A percentile compares a stretch with the other conserved stretches of the same genome.
Evolutionary conservation across 2,888 invertebrate genomes (phyloP).

Genomic region (Xestia xanthographa): DNA sequence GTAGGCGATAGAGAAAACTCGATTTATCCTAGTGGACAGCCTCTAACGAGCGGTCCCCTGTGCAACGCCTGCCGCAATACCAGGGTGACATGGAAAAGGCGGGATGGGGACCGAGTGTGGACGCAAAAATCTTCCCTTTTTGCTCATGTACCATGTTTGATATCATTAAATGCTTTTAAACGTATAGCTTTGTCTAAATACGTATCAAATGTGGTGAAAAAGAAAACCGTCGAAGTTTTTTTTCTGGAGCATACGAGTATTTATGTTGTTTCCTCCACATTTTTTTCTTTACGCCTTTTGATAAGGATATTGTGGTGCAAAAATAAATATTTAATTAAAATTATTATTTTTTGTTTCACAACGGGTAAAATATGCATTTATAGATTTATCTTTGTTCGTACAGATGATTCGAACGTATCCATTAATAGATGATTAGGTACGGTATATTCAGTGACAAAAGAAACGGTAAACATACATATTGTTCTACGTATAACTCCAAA

Average conservation of each 20-base stretch:
- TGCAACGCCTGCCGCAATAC: slow-evolving; percentile 75
- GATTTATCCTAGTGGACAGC: slow-evolving; percentile 80
- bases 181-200: neutral
- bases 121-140: slow-evolving; percentile 71
- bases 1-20: slow-evolving; percentile 75
- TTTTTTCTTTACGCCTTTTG: neutral
- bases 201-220: neutral
- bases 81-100: slow-evolving; percentile 83
- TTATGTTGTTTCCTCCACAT: neutral
- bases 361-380: neutral
- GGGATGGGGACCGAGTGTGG: slow-evolving; percentile 73
- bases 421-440: neutral
- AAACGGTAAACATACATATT: neutral
- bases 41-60: slow-evolving; percentile 77
- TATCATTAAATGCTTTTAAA: slow-evolving; percentile 50
- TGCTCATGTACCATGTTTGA: slow-evolving; percentile 46
- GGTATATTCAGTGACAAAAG: neutral
- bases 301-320: neutral
- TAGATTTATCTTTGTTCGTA: neutral
- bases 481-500: no score
- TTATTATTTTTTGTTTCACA: neutral
- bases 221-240: neutral
- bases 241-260: neutral
- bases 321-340: neutral
- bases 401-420: no score